phyloP scores from a whole-genome alignment of 2,797 vertebrate species.

The Vespertilio murinus region DNA sequence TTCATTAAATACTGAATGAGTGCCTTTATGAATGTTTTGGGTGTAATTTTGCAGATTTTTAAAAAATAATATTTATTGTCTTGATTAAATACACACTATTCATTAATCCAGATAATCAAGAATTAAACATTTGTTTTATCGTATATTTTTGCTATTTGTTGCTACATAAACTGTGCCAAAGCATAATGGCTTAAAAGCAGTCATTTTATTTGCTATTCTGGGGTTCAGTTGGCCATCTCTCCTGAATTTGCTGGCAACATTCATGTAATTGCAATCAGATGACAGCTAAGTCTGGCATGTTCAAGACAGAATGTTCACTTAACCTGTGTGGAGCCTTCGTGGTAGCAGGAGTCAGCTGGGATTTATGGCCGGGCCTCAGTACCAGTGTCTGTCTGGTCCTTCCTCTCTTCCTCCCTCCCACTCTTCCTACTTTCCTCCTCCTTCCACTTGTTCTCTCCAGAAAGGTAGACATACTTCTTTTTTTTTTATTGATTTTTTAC shows the following conservation, averaged over 20 bases:
- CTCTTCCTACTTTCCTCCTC: neutral
- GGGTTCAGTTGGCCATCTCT: neutral
- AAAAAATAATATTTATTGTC: neutral
- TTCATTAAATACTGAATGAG: slow-evolving; percentile 24
- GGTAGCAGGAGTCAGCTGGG: neutral
- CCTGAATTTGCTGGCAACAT: neutral
- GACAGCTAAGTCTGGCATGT: neutral
- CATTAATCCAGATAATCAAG: slow-evolving; percentile 37
- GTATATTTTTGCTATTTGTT: slow-evolving; percentile 15
- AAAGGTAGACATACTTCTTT: neutral
- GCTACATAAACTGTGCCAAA: neutral
- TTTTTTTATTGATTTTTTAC: too few relatives aligned
- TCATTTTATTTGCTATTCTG: slow-evolving; percentile 5
- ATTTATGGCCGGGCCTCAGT: neutral
- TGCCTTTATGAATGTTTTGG: slow-evolving; percentile 32
- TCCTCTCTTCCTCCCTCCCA: neutral
- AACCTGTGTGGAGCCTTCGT: neutral
- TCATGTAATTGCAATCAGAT: slow-evolving; percentile 27
- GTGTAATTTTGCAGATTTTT: slow-evolving; percentile 40
- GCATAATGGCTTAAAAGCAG: neutral
- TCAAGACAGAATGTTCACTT: neutral
- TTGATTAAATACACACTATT: slow-evolving; percentile 16
- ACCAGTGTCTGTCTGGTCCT: neutral
- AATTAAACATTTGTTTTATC: slow-evolving; percentile 40
- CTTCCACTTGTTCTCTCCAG: neutral